Conservation (phyloP, 2,797 vertebrate species). For the Serranus cabrilla region DNA sequence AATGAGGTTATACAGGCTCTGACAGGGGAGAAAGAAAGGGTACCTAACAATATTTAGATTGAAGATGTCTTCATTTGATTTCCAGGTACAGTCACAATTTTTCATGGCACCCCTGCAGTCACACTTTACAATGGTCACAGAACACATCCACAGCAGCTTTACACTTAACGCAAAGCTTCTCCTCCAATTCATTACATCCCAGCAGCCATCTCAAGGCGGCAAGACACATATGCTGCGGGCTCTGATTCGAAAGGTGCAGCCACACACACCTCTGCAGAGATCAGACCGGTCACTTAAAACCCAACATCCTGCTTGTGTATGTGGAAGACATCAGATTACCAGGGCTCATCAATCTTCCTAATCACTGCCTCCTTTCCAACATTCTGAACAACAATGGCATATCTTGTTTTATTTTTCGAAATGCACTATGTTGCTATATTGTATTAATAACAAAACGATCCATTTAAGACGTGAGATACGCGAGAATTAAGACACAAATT, state of each 20-base stretch:
- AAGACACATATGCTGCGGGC: neutral
- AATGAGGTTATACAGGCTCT: neutral
- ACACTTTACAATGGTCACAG: neutral
- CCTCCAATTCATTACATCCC: conserved; percentile 4
- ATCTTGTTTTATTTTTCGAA: neutral
- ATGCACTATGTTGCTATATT: neutral
- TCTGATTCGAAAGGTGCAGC: conserved; percentile 1
- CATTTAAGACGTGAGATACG: neutral
- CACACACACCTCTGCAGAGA: neutral
- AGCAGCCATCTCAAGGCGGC: neutral
- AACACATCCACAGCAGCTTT: neutral
- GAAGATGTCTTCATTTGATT: neutral
- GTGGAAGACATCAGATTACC: neutral
- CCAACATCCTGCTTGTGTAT: no score
- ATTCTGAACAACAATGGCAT: neutral
- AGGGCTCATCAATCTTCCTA: neutral
- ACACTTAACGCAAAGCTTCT: neutral
- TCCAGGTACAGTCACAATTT: neutral
- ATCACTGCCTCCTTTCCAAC: neutral
- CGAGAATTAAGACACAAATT: neutral
- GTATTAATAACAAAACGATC: neutral
- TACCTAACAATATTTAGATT: neutral
- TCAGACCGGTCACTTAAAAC: neutral
- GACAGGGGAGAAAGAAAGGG: neutral
- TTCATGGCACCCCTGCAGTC: neutral